Evolutionary conservation across 2,113 vertebrate species (phyloP).

Genomic region (Aramus guarauna): DNA sequence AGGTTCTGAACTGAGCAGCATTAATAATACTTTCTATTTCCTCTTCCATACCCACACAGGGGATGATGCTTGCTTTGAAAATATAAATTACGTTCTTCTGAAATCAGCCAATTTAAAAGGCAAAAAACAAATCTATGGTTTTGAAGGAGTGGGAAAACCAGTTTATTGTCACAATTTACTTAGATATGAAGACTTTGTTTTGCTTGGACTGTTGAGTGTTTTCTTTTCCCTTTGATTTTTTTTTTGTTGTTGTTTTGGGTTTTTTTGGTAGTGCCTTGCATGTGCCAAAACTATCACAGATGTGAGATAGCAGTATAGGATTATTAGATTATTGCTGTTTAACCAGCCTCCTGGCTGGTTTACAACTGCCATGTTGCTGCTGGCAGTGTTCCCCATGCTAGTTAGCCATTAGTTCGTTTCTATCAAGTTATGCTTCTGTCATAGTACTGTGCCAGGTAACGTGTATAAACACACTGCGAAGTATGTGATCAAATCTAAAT

Average conservation of each 20-base stretch:
- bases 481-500: background rate
- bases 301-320: background rate
- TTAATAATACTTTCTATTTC: background rate
- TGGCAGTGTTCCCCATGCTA: background rate
- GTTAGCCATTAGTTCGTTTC: background rate
- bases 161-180: background rate
- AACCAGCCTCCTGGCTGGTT: background rate
- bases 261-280: background rate
- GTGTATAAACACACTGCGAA: background rate
- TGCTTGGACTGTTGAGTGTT: background rate
- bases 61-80: background rate
- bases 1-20: background rate
- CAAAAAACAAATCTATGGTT: background rate
- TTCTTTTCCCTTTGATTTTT: background rate
- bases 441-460: background rate
- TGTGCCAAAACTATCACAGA: background rate
- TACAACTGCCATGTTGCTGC: background rate
- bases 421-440: fast-evolving
- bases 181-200: background rate
- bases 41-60: background rate
- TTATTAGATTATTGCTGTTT: background rate
- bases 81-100: background rate
- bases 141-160: background rate
- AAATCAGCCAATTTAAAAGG: background rate
- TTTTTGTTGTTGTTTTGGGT: background rate